A percentile compares a stretch with the other conserved stretches of the same genome.
Conservation (phyloP, 2,797 vertebrate genomes). For the Phataginus tricuspis region DNA sequence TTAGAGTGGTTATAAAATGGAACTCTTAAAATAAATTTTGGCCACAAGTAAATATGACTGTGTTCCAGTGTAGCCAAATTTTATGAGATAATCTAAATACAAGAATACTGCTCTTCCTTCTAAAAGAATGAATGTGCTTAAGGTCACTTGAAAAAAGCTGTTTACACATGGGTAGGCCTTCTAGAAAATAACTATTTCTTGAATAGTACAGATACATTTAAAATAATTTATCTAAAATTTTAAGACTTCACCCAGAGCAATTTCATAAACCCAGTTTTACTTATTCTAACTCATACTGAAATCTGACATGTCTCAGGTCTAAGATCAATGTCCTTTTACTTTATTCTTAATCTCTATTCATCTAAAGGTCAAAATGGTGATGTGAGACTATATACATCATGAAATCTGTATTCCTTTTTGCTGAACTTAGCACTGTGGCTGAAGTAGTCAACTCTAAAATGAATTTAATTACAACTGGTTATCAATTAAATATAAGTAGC, state of each 20-base stretch:
- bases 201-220: conserved; percentile 21
- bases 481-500: conserved; percentile 34
- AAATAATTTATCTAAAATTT: conserved; percentile 22
- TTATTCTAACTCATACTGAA: conserved; percentile 29
- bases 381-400: background rate
- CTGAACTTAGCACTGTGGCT: background rate
- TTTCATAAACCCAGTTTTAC: background rate
- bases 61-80: conserved; percentile 10
- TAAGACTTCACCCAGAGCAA: conserved; percentile 38
- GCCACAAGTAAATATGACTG: conserved; percentile 29
- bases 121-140: conserved; percentile 41
- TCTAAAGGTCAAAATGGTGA: conserved; percentile 30
- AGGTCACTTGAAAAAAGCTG: conserved; percentile 35
- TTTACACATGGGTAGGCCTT: conserved; percentile 42
- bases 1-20: conserved; percentile 27
- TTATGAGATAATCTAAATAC: background rate
- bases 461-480: conserved; percentile 5
- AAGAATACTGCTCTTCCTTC: conserved; percentile 15
- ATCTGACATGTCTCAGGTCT: conserved; percentile 16
- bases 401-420: background rate
- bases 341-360: conserved; percentile 49
- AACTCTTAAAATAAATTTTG: conserved; percentile 37
- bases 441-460: conserved; percentile 27
- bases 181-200: conserved; percentile 56
- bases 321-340: background rate